Evolutionary conservation across 2,113 vertebrate species (phyloP).

Genomic region (Indicator indicator): DNA sequence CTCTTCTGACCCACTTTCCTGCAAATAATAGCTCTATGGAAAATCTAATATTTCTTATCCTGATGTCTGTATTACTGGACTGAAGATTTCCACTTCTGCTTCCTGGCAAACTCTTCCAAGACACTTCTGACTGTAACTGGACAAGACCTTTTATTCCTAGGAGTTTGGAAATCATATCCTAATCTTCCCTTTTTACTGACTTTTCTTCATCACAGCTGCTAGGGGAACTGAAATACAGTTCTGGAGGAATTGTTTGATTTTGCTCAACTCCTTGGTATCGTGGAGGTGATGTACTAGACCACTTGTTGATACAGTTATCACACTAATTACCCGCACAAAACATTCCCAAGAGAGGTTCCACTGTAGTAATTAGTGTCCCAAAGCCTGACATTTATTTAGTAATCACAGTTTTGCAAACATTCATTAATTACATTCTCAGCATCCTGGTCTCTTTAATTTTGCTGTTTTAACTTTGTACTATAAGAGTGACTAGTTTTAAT

Average conservation of each 20-base stretch:
- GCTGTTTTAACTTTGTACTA: neutral
- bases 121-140: neutral
- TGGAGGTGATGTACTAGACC: neutral
- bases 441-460: neutral
- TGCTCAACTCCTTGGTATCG: neutral
- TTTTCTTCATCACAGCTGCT: neutral
- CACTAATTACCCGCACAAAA: neutral
- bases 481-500: neutral
- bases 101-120: slow-evolving; percentile 21
- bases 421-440: slow-evolving; percentile 18
- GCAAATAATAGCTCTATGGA: slow-evolving; percentile 76
- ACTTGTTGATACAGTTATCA: neutral
- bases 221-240: neutral
- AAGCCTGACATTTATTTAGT: neutral
- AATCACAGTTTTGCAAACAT: neutral
- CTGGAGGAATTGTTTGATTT: neutral
- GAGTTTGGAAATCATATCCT: neutral
- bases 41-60: slow-evolving; percentile 71
- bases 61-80: slow-evolving; percentile 1
- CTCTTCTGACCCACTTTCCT: slow-evolving; percentile 78
- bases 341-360: neutral
- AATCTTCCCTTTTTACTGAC: neutral
- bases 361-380: neutral
- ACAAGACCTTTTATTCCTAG: neutral
- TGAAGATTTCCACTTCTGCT: slow-evolving; percentile 37